phyloP scores from a whole-genome alignment of 2,113 vertebrate genomes.

The Caranx ignobilis region DNA sequence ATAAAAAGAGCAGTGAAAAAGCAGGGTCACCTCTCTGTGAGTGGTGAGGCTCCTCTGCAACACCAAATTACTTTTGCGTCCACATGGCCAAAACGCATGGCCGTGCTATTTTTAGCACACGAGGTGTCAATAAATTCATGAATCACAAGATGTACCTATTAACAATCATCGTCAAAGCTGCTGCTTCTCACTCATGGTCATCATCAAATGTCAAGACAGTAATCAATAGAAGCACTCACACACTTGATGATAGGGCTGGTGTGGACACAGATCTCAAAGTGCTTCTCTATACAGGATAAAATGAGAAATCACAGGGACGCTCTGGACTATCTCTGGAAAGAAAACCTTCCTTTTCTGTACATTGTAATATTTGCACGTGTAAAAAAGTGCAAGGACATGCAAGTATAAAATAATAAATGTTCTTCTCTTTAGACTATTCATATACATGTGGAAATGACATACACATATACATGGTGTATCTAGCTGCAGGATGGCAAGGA shows the following conservation, averaged over 20 bases:
- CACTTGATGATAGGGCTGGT: background rate
- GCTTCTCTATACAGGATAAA: background rate
- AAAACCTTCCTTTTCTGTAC: background rate
- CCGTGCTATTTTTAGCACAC: background rate
- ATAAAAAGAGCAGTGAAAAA: background rate
- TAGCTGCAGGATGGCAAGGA: background rate
- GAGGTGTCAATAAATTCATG: slow-evolving; percentile 5
- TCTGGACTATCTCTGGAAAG: background rate
- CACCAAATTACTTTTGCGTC: background rate
- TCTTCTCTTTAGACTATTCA: no score
- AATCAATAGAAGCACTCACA: background rate
- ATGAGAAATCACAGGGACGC: background rate
- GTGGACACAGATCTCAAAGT: background rate
- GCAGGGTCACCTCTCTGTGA: background rate
- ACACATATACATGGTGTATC: background rate
- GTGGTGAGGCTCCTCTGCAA: background rate
- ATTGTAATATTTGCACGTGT: no score
- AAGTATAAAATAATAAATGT: no score
- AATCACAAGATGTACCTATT: slow-evolving; percentile 2
- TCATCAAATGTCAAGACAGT: background rate
- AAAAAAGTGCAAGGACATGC: no score
- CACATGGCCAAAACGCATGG: background rate
- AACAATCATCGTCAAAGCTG: background rate
- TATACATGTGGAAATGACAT: no score
- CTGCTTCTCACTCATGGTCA: background rate